These are phyloP conservation scores for Gymnopithys bicolor DNA, from an alignment of 2,797 vertebrate species.

Conservation along the genomic window DNA sequence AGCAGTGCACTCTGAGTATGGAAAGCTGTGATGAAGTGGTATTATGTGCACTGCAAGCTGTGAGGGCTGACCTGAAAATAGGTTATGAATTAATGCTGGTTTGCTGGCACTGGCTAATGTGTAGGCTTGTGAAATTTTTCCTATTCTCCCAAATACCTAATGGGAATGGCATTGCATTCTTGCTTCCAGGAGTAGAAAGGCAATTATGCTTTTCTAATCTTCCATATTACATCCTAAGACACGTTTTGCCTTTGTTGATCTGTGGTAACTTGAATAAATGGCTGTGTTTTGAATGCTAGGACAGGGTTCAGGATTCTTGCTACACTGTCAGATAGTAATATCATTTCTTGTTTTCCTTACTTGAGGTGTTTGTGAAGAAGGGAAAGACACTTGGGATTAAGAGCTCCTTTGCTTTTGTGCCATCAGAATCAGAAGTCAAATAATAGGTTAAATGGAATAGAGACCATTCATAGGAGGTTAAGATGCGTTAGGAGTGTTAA, in stretches of 20 bases:
- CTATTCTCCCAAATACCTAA: not conserved
- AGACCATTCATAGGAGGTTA: not conserved
- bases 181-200: not conserved
- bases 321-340: not conserved
- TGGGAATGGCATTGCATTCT: not conserved
- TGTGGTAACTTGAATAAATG: not conserved
- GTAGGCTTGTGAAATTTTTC: not conserved
- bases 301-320: not conserved
- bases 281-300: not conserved
- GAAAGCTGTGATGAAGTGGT: not conserved
- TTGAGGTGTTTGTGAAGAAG: not conserved
- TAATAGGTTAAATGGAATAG: not conserved
- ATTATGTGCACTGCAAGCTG: not conserved
- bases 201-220: not conserved
- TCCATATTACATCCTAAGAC: not conserved
- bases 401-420: not conserved
- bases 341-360: not conserved
- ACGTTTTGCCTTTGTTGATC: not conserved
- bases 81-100: not conserved
- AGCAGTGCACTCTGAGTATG: accelerated
- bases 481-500: not conserved
- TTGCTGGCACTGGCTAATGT: not conserved
- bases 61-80: not conserved
- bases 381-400: not conserved
- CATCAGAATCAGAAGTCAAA: not conserved